Evolutionary conservation across 2,113 vertebrate genomes (phyloP).

Genomic region (Bos taurus): DNA sequence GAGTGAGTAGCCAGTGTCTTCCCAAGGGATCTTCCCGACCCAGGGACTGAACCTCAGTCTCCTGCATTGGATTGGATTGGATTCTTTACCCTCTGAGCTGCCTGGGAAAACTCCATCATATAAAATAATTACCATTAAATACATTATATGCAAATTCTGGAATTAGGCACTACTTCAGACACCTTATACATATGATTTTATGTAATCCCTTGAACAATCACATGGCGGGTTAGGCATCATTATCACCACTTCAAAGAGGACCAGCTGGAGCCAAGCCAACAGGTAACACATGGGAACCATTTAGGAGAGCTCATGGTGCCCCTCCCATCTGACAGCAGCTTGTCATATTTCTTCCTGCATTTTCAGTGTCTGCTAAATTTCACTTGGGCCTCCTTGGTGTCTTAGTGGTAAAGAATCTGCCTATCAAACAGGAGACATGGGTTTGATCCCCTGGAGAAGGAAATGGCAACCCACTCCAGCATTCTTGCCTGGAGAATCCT

Average conservation of each 20-base stretch:
- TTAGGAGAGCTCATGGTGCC: background rate
- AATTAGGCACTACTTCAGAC: background rate
- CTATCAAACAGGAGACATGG: background rate
- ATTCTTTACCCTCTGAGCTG: background rate
- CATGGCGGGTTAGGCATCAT: background rate
- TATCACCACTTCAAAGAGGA: background rate
- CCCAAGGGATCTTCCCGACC: background rate
- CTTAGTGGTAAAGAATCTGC: background rate
- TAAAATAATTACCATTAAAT: background rate
- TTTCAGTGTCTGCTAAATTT: background rate
- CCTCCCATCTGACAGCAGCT: accelerated
- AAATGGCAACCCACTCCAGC: background rate
- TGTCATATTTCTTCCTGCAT: background rate
- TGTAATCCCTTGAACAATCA: background rate
- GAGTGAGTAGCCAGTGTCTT: too few species aligned
- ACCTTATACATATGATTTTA: background rate
- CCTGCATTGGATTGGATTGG: background rate
- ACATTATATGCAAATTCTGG: background rate
- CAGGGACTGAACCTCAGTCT: background rate
- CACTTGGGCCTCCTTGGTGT: background rate
- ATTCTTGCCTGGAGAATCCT: background rate
- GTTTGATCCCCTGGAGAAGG: background rate
- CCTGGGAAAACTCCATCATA: background rate
- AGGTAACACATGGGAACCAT: accelerated
- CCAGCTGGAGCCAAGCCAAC: too few species aligned